Evolutionary conservation across 2,113 vertebrate genomes (phyloP).

Genomic region (Chloropsis hardwickii): DNA sequence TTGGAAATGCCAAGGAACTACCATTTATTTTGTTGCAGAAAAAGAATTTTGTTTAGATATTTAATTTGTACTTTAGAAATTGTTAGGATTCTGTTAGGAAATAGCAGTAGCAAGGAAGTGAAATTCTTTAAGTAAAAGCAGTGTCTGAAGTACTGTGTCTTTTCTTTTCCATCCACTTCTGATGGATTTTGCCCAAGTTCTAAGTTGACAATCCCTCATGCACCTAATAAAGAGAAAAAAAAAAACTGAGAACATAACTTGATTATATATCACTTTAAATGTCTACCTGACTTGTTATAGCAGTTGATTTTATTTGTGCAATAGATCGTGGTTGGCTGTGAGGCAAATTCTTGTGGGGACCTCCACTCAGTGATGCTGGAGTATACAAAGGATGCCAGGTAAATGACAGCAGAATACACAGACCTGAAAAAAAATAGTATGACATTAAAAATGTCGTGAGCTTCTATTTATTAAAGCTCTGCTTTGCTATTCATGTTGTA

Average conservation of each 20-base stretch:
- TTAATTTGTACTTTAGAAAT: not conserved
- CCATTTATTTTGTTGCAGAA: not conserved
- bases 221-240: not conserved
- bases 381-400: constrained; percentile 96
- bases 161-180: not conserved
- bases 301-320: constrained; percentile 39
- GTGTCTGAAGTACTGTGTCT: not conserved
- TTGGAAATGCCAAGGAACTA: not conserved
- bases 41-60: not conserved
- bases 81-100: not conserved
- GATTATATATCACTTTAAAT: not conserved
- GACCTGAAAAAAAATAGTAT: not conserved
- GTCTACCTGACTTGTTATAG: not conserved
- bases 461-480: constrained; percentile 1
- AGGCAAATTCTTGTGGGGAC: constrained; percentile 92
- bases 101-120: not conserved
- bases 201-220: not conserved
- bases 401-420: not conserved
- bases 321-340: constrained; percentile 97
- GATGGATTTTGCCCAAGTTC: not conserved
- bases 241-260: not conserved
- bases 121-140: not conserved
- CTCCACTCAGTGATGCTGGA: constrained; percentile 94
- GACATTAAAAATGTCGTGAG: not conserved
- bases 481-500: not conserved